These are phyloP conservation scores for Microctenopoma steveboyesi DNA, from an alignment of 2,797 vertebrate species.

Conservation along the genomic window DNA sequence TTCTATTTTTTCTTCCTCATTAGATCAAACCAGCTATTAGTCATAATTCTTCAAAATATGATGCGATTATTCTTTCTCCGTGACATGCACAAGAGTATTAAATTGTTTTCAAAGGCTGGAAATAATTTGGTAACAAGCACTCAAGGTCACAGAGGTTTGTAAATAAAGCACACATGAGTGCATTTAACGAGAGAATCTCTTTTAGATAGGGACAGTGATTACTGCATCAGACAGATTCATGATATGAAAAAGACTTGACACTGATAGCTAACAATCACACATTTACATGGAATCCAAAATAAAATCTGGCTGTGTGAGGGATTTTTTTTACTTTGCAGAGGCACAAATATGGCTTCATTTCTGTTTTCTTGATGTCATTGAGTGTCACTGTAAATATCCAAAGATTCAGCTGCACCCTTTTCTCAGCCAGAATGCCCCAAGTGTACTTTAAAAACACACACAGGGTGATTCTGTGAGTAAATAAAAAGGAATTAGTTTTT, in stretches of 20 bases:
- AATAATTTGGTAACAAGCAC: slow-evolving; percentile 29
- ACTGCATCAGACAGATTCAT: slow-evolving; percentile 20
- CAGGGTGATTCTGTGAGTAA: slow-evolving; percentile 33
- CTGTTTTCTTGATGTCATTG: slow-evolving; percentile 27
- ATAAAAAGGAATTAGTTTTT: slow-evolving; percentile 18
- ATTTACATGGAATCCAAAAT: slow-evolving; percentile 29
- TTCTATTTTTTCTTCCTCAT: slow-evolving; percentile 49
- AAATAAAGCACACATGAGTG: slow-evolving; percentile 13
- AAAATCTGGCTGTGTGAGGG: slow-evolving; percentile 13
- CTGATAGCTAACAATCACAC: slow-evolving; percentile 21
- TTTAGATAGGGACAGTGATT: slow-evolving; percentile 28
- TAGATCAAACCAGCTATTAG: slow-evolving; percentile 69
- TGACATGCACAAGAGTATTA: slow-evolving; percentile 42
- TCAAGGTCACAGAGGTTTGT: slow-evolving; percentile 19
- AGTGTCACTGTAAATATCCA: slow-evolving; percentile 16
- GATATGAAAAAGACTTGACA: slow-evolving; percentile 19
- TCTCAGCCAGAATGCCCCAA: slow-evolving; percentile 9
- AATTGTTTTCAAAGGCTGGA: slow-evolving; percentile 52
- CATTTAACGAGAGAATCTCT: slow-evolving; percentile 20
- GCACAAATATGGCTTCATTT: slow-evolving; percentile 31
- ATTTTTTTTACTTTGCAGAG: slow-evolving; percentile 15
- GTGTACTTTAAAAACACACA: slow-evolving; percentile 26
- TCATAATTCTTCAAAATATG: slow-evolving; percentile 67
- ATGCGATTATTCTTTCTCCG: slow-evolving; percentile 55
- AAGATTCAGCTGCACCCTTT: slow-evolving; percentile 25